These are phyloP conservation scores for Leucophenga montana DNA, from an alignment of 2,888 invertebrate species.

Conservation along the genomic window DNA sequence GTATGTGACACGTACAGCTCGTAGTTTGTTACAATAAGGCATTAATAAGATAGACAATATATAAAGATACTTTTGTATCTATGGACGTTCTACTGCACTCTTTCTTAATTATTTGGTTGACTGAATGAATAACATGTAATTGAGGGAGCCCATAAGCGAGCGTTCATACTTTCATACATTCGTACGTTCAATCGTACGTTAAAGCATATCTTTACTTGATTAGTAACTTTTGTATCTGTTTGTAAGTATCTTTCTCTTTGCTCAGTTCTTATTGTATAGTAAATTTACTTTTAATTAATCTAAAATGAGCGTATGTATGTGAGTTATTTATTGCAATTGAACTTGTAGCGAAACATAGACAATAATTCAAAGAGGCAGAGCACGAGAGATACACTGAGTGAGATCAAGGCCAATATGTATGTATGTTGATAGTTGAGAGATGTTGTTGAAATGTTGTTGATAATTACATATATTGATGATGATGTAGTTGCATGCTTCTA, in stretches of 20 bases:
- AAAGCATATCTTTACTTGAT: conserved; percentile 24
- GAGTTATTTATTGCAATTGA: conserved; percentile 37
- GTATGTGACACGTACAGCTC: too few species aligned
- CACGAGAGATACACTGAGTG: conserved; percentile 24
- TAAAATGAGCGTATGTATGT: conserved; percentile 33
- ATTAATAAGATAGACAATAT: too few species aligned
- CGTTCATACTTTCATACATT: too few species aligned
- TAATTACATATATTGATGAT: conserved; percentile 28
- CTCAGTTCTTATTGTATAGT: background rate
- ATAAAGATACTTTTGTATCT: background rate
- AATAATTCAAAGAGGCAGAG: conserved; percentile 29
- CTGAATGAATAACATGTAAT: too few species aligned
- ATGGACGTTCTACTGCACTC: background rate
- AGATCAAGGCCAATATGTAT: conserved; percentile 40
- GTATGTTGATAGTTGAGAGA: conserved; percentile 34
- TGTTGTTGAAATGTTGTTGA: conserved; percentile 20
- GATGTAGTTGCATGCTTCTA: conserved; percentile 3
- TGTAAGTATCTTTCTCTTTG: too few species aligned
- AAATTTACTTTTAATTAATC: conserved; percentile 50
- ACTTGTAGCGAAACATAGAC: conserved; percentile 14
- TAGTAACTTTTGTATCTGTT: conserved; percentile 11
- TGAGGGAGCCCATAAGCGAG: too few species aligned
- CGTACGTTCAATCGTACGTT: too few species aligned
- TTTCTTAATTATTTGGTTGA: background rate
- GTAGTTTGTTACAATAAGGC: too few species aligned